phyloP scores from a whole-genome alignment of 2,888 invertebrate species.

The Halictus quadricinctus region DNA sequence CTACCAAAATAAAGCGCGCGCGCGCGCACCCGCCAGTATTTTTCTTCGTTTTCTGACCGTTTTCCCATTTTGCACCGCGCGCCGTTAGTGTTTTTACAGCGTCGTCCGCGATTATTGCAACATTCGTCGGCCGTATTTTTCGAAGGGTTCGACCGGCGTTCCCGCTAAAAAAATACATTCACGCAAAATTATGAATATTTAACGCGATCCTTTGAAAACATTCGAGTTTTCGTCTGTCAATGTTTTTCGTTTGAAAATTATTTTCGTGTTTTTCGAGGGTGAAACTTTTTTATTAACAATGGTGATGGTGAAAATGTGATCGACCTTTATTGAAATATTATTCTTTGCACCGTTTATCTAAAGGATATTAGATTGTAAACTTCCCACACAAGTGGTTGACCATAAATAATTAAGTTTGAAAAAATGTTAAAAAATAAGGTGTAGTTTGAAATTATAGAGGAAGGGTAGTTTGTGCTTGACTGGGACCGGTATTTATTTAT shows the following conservation, averaged over 20 bases:
- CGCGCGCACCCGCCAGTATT: neutral
- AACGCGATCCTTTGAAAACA: neutral
- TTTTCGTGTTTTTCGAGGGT: neutral
- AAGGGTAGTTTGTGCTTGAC: too few species aligned
- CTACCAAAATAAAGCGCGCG: constrained; percentile 2
- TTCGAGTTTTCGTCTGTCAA: neutral
- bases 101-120: constrained; percentile 4
- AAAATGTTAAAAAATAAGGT: neutral
- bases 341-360: too few species aligned
- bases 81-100: constrained; percentile 8
- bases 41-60: constrained; percentile 12
- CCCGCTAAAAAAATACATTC: neutral
- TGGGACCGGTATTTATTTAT: neutral
- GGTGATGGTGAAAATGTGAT: too few species aligned
- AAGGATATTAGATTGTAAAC: neutral
- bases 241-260: neutral
- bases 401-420: neutral
- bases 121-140: neutral
- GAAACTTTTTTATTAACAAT: neutral
- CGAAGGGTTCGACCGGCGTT: neutral
- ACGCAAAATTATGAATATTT: neutral
- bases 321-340: too few species aligned
- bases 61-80: neutral
- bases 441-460: too few species aligned
- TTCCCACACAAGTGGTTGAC: too few species aligned